These are phyloP conservation scores for Aphis gossypii DNA, from an alignment of 1,140 invertebrate species.

Conservation along the genomic window DNA sequence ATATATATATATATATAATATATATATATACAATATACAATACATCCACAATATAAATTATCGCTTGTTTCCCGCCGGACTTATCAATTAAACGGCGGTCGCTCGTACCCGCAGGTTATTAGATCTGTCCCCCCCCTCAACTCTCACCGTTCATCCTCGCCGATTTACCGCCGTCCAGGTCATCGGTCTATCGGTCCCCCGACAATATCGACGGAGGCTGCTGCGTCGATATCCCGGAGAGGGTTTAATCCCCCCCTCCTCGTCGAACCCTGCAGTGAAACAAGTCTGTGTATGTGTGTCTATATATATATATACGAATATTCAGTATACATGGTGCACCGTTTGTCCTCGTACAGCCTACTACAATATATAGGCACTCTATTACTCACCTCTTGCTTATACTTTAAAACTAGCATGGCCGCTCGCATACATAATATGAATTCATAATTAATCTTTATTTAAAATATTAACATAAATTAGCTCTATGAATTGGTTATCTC, in stretches of 20 bases:
- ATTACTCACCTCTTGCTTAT: neutral
- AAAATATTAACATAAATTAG: neutral
- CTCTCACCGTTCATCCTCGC: neutral
- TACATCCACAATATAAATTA: conserved; percentile 24
- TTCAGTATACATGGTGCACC: neutral
- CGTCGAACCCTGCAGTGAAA: neutral
- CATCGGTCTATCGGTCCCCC: conserved; percentile 32
- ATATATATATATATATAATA: neutral
- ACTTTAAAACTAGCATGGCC: neutral
- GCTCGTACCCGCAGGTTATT: neutral
- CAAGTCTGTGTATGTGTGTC: neutral
- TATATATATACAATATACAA: neutral
- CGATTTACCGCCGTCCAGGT: neutral
- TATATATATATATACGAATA: neutral
- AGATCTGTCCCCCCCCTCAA: neutral
- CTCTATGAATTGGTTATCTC: neutral
- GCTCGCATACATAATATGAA: neutral
- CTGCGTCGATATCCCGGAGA: conserved; percentile 36
- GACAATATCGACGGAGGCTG: neutral
- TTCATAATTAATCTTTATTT: neutral
- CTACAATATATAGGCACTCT: neutral
- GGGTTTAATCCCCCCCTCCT: conserved; percentile 15
- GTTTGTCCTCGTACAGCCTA: neutral
- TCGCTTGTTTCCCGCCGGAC: conserved; percentile 36
- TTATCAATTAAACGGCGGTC: conserved; percentile 39